These are phyloP conservation scores for Pimpla rufipes DNA, from an alignment of 2,888 invertebrate genomes.

Conservation along the genomic window DNA sequence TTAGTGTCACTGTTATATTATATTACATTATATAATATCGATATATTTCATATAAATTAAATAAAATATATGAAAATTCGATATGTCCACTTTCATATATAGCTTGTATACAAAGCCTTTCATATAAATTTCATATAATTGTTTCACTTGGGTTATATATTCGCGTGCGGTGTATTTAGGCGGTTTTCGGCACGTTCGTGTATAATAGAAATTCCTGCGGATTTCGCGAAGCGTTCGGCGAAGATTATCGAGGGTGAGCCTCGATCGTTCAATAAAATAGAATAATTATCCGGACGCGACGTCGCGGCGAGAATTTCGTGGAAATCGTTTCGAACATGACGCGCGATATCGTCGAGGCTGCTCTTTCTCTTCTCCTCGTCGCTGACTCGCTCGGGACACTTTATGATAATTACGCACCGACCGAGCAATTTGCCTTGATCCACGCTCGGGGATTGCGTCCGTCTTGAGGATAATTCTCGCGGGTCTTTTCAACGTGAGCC, in stretches of 20 bases:
- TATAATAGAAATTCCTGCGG: constrained; percentile 11
- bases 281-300: constrained; percentile 50
- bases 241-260: constrained; percentile 46
- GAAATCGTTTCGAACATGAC: constrained; percentile 51
- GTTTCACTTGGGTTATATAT: no score
- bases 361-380: constrained; percentile 29
- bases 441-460: constrained; percentile 45
- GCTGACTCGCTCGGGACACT: constrained; percentile 45
- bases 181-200: not conserved
- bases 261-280: constrained; percentile 67
- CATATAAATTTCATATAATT: no score
- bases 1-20: no score
- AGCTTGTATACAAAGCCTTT: no score
- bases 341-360: constrained; percentile 13
- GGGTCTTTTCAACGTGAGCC: constrained; percentile 11
- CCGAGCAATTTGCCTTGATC: constrained; percentile 64
- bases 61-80: no score
- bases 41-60: no score
- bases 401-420: constrained; percentile 66
- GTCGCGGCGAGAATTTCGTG: constrained; percentile 50
- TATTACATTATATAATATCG: no score
- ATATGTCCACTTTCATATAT: no score
- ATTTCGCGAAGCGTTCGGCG: constrained; percentile 31
- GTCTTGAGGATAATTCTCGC: constrained; percentile 34
- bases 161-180: not conserved